Evolutionary conservation across 2,888 invertebrate species (phyloP).

Genomic region (Helobdella robusta): DNA sequence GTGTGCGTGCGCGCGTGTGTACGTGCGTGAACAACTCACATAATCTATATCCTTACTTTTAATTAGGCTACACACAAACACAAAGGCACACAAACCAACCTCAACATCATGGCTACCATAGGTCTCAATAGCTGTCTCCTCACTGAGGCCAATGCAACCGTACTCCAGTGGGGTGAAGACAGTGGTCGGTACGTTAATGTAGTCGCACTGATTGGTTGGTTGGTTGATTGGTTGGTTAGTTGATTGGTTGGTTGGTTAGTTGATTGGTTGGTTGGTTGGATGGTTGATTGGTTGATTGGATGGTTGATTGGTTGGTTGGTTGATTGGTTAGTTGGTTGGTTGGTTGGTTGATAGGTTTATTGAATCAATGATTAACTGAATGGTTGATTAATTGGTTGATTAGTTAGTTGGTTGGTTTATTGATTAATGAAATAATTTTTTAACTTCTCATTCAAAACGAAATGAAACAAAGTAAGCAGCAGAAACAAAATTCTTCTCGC

Average conservation of each 20-base stretch:
- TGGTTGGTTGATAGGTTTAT: too few species aligned
- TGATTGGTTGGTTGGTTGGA: too few species aligned
- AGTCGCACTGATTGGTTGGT: conserved; percentile 40
- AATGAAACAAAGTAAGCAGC: too few species aligned
- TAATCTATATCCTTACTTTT: background rate
- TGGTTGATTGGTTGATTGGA: too few species aligned
- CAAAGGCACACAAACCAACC: conserved; percentile 32
- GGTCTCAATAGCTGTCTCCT: conserved; percentile 39
- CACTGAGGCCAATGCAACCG: conserved; percentile 41
- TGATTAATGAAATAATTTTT: too few species aligned
- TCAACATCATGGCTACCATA: conserved; percentile 40
- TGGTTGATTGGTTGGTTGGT: too few species aligned
- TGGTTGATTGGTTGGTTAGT: too few species aligned
- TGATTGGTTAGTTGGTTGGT: too few species aligned
- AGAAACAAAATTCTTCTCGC: background rate
- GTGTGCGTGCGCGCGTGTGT: background rate
- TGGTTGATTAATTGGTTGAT: too few species aligned
- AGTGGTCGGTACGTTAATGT: conserved; percentile 42
- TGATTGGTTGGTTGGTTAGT: too few species aligned
- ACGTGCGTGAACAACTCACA: background rate
- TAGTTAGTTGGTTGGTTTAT: too few species aligned
- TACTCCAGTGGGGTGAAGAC: conserved; percentile 47
- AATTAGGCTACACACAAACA: background rate
- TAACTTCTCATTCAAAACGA: background rate
- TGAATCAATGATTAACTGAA: too few species aligned